Conservation (phyloP, 2,113 vertebrate genomes). For the Scolopax mira region DNA sequence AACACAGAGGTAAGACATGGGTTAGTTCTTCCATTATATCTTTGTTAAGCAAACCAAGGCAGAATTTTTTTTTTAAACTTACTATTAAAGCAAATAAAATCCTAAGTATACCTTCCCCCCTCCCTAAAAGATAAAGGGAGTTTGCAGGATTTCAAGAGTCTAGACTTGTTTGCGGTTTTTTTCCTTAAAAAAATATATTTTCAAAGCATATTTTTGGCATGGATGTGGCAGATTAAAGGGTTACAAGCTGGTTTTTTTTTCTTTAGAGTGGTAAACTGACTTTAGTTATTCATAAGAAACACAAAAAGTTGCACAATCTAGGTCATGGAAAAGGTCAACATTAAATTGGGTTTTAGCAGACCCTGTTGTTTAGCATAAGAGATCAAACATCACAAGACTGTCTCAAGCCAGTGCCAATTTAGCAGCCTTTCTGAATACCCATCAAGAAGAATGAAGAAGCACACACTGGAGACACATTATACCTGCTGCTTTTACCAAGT, state of each 20-base stretch:
- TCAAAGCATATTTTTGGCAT: neutral
- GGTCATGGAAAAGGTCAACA: constrained; percentile 9
- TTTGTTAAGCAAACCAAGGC: neutral
- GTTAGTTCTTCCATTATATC: neutral
- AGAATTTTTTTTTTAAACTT: neutral
- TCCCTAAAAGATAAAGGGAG: neutral
- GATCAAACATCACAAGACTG: neutral
- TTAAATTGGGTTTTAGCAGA: neutral
- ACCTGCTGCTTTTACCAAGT: neutral
- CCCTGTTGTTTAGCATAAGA: neutral
- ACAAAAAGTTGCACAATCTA: neutral
- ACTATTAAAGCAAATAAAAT: neutral
- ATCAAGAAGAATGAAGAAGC: neutral
- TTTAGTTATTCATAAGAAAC: neutral
- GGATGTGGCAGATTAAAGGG: neutral
- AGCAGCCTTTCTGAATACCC: neutral
- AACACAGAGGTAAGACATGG: neutral
- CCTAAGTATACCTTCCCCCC: neutral
- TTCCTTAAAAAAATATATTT: neutral
- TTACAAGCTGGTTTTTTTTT: neutral
- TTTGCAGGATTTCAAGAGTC: neutral
- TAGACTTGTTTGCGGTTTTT: neutral
- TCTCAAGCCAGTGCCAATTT: neutral
- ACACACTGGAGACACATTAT: neutral
- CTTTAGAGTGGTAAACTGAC: neutral